Evolutionary conservation across 2,113 vertebrate species (phyloP).

Genomic region (Rousettus leschenaultii): DNA sequence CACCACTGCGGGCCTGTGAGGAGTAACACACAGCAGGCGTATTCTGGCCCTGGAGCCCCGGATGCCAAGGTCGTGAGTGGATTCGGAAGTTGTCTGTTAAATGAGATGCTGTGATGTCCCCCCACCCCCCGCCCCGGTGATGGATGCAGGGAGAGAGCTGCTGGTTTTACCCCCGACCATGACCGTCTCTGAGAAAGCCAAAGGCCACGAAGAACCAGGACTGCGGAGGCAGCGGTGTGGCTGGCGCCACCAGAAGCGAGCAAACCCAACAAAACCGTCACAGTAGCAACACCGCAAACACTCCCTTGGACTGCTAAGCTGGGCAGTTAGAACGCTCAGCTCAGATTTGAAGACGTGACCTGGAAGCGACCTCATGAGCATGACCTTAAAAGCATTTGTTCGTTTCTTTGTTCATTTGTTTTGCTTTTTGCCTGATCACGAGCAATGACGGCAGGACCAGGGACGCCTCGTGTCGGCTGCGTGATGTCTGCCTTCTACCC

Average conservation of each 20-base stretch:
- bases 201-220: not conserved
- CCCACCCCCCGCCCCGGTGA: not conserved
- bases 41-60: not conserved
- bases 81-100: not conserved
- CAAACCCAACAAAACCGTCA: rapidly evolving
- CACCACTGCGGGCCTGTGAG: too few species aligned
- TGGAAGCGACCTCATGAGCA: not conserved
- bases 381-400: not conserved
- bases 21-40: not conserved
- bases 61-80: not conserved
- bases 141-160: not conserved
- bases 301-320: not conserved
- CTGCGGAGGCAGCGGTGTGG: rapidly evolving
- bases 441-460: rapidly evolving
- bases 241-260: not conserved
- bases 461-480: rapidly evolving
- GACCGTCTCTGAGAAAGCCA: not conserved
- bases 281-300: rapidly evolving
- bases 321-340: rapidly evolving
- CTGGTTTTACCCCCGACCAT: not conserved
- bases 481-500: not conserved
- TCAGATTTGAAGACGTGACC: not conserved
- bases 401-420: not conserved
- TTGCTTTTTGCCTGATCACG: not conserved
- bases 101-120: rapidly evolving